Conservation (phyloP, 2,113 vertebrate species). For the Budorcas taxicolor region DNA sequence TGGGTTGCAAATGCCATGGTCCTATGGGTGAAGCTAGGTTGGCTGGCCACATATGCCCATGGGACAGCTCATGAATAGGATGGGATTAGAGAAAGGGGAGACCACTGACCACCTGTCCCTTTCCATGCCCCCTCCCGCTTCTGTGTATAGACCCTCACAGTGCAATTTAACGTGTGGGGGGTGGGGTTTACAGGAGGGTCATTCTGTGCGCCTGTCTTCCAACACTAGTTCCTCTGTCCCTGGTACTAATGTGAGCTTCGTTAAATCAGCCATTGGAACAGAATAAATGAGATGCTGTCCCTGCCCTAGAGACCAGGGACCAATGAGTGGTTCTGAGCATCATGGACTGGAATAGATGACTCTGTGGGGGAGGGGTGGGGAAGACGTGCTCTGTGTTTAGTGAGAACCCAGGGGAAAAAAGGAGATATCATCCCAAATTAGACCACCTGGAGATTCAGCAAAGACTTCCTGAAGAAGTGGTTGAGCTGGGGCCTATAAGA, state of each 20-base stretch:
- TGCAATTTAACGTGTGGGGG: rapidly evolving
- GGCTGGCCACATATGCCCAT: rapidly evolving
- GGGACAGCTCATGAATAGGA: background rate
- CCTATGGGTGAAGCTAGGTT: background rate
- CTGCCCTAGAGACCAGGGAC: background rate
- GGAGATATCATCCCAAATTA: background rate
- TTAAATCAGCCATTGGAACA: background rate
- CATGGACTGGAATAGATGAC: background rate
- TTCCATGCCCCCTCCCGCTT: background rate
- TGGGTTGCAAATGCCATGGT: background rate
- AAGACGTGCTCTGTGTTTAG: background rate
- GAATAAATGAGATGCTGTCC: background rate
- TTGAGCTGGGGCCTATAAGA: background rate
- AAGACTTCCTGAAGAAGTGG: background rate
- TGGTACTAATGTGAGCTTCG: no score
- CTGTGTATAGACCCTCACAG: background rate
- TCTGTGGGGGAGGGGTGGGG: background rate
- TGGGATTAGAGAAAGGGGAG: background rate
- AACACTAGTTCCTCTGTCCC: background rate
- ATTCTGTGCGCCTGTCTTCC: background rate
- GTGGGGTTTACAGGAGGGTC: background rate
- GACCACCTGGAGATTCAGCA: background rate
- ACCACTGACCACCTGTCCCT: background rate
- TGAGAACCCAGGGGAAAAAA: background rate
- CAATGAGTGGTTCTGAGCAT: background rate